Base-by-base conservation (phyloP, 2,113 vertebrate species). In the Indri indri region DNA sequence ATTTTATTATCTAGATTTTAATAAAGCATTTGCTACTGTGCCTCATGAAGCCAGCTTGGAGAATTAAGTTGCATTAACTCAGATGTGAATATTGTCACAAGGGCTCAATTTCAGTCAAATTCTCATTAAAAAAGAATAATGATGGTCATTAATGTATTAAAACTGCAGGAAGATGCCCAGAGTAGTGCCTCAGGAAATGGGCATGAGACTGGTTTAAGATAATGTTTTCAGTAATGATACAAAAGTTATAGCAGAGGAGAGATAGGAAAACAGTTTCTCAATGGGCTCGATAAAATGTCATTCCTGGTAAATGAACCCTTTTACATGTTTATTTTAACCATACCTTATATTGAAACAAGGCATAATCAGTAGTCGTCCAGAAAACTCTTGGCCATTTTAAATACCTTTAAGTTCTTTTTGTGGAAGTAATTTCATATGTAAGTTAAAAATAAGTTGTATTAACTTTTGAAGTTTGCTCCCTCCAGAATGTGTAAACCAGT, bases 1-100 rank as follows among this genome's bases (percentile, higher is more conserved):
- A 90, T 80, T 91, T 83, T 89, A 96, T 94, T 94, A 88, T 57
- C 30, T 70, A 85, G 79, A 80, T 90, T 97, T 97, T 96, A 93
- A 89, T 95, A 92, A 93, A 93, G 30, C n/a, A 52, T 90, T 97
- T 47, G 79, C 65, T 87, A 87, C 37, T 71, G 25, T n/a, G 59
- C 23, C 37, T 89, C 34, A 86, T 80, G 42, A 96, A 92, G 57
- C 45, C 45, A 81, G 76, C 22, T 81, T 97, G 45, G 40, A 97
- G 95, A 94, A 97, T 89, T 95, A 95, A 97, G 79, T 87, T n/a
- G 45, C 10, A 80, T 91, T 88, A 79, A 8, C 45, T 83, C 63
- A 91, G 45, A 90, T 94, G 18, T 92, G 93, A 89, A 70, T 88
- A 88, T 91, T 79, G 63, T 89, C 80, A 88, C 18, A 81, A 76